These are phyloP conservation scores for Tipula confusa DNA, from an alignment of 2,888 invertebrate genomes.

Conservation along the genomic window DNA sequence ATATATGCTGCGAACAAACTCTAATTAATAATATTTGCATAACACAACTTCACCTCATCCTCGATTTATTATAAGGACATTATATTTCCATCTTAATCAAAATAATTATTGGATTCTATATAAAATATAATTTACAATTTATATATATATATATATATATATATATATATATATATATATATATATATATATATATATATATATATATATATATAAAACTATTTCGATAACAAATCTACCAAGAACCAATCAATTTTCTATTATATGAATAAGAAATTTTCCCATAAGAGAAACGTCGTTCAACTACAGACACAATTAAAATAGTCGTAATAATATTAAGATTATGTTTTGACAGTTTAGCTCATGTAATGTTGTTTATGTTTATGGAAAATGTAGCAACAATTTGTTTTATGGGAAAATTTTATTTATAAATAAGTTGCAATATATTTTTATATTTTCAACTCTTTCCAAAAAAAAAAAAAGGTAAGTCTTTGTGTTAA, in stretches of 20 bases:
- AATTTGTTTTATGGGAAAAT: neutral
- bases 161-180: too few species aligned
- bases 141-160: too few species aligned
- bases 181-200: neutral
- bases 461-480: too few species aligned
- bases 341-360: neutral
- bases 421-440: neutral
- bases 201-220: neutral
- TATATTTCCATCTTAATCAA: too few species aligned
- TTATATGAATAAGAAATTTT: neutral
- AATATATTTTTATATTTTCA: too few species aligned
- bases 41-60: too few species aligned
- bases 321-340: neutral
- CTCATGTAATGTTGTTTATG: neutral
- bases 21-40: too few species aligned
- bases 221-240: conserved; percentile 9
- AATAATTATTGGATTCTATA: too few species aligned
- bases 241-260: conserved; percentile 3
- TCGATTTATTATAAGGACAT: too few species aligned
- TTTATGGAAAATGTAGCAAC: neutral
- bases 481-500: too few species aligned
- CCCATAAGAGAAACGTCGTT: neutral
- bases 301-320: neutral
- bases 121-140: too few species aligned
- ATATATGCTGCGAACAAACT: too few species aligned